Evolutionary conservation across 2,113 vertebrate genomes (phyloP).

Genomic region (Chaetodon auriga): DNA sequence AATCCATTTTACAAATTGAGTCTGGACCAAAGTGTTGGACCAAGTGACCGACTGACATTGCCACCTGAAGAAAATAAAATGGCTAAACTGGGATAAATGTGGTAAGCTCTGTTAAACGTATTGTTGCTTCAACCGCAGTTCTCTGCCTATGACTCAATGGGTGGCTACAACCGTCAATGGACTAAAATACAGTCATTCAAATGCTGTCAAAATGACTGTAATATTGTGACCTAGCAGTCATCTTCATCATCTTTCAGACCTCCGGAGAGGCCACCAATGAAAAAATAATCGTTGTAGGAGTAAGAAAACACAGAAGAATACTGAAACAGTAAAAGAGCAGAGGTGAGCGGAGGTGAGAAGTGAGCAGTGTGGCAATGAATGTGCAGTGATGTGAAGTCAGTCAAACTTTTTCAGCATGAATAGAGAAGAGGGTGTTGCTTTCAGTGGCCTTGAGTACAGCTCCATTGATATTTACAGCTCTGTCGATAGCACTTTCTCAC

Average conservation of each 20-base stretch:
- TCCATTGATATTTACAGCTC: slow-evolving; percentile 6
- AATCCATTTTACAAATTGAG: not conserved
- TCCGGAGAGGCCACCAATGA: not conserved
- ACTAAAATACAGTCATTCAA: not conserved
- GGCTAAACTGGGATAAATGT: not conserved
- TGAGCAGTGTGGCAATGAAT: slow-evolving; percentile 16
- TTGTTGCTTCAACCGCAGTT: not conserved
- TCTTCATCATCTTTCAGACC: not conserved
- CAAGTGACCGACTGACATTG: no score
- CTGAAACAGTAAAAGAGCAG: slow-evolving; percentile 12
- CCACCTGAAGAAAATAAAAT: no score
- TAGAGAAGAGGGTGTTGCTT: not conserved
- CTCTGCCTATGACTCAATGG: not conserved
- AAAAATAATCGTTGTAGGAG: not conserved
- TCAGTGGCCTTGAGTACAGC: slow-evolving; percentile 22
- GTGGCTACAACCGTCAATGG: not conserved
- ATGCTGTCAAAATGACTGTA: not conserved
- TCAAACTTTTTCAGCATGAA: slow-evolving; percentile 18
- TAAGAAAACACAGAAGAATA: not conserved
- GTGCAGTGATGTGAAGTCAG: not conserved
- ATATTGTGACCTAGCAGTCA: not conserved
- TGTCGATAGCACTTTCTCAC: slow-evolving; percentile 8
- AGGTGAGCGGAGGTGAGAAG: not conserved
- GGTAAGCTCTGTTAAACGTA: not conserved
- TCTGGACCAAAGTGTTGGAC: not conserved